Evolutionary conservation across 1,140 invertebrate genomes (phyloP).

Genomic region (Pseudomyrmex dendroicus): DNA sequence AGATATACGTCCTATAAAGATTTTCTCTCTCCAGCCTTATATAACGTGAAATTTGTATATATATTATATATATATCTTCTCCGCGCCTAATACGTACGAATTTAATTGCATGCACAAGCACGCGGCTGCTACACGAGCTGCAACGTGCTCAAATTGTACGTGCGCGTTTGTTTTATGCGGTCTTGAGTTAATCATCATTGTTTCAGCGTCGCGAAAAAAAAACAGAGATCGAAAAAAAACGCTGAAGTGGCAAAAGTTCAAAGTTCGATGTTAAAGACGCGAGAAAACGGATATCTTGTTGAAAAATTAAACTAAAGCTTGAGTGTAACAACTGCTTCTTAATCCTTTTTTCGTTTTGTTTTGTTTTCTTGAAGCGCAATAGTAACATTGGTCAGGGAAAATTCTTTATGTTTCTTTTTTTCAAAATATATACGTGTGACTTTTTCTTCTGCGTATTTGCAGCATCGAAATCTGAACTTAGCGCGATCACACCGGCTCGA

Average conservation of each 20-base stretch:
- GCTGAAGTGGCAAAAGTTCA: not conserved
- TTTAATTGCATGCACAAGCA: not conserved
- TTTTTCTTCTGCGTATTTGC: not conserved
- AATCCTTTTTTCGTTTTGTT: too few species aligned
- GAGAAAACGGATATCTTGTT: not conserved
- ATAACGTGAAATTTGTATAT: constrained; percentile 67
- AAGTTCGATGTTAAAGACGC: not conserved
- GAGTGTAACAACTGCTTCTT: too few species aligned
- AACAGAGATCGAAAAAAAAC: not conserved
- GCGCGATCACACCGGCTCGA: not conserved
- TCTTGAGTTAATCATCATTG: constrained; percentile 10
- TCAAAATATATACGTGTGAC: too few species aligned
- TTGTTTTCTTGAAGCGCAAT: too few species aligned
- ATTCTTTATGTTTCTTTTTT: too few species aligned
- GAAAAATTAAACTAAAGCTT: too few species aligned
- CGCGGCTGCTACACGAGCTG: constrained; percentile 2
- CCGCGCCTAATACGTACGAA: constrained; percentile 4
- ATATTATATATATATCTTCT: constrained; percentile 8
- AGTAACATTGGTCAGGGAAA: not conserved
- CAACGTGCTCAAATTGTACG: not conserved
- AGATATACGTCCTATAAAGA: constrained; percentile 76
- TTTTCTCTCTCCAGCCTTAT: constrained; percentile 70
- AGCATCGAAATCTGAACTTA: constrained; percentile 30
- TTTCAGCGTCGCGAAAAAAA: constrained; percentile 4
- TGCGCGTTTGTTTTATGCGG: constrained; percentile 10